Conservation (phyloP, 2,113 vertebrate species). For the Rhabdornis inornatus region DNA sequence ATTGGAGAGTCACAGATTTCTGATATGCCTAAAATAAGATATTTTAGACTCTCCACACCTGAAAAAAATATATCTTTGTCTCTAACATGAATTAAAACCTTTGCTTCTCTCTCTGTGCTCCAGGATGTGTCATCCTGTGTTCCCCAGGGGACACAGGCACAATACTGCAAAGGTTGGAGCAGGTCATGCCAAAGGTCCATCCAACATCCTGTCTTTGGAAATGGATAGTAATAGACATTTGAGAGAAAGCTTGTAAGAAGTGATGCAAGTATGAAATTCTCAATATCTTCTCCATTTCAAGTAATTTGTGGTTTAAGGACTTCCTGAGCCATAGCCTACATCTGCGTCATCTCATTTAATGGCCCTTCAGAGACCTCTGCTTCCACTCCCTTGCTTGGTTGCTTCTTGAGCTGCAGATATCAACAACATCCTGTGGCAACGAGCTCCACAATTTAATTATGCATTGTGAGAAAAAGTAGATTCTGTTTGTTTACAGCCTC, state of each 20-base stretch:
- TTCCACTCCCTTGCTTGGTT: conserved; percentile 19
- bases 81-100: background rate
- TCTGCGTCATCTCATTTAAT: conserved; percentile 57
- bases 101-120: background rate
- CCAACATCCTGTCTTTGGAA: background rate
- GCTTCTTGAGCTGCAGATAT: conserved; percentile 24
- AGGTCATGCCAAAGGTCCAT: background rate
- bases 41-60: background rate
- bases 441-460: conserved; percentile 6
- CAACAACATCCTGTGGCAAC: conserved; percentile 16
- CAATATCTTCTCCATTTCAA: conserved; percentile 44
- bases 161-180: background rate
- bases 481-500: conserved; percentile 32
- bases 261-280: conserved; percentile 35
- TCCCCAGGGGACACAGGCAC: background rate
- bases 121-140: background rate
- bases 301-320: conserved; percentile 57
- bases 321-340: conserved; percentile 41
- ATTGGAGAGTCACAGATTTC: background rate
- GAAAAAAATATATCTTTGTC: background rate
- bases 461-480: conserved; percentile 16
- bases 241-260: conserved; percentile 2
- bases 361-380: conserved; percentile 34
- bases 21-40: background rate
- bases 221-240: background rate